Evolutionary conservation across 2,888 invertebrate genomes (phyloP).

Genomic region (Meteorus cinctellus): DNA sequence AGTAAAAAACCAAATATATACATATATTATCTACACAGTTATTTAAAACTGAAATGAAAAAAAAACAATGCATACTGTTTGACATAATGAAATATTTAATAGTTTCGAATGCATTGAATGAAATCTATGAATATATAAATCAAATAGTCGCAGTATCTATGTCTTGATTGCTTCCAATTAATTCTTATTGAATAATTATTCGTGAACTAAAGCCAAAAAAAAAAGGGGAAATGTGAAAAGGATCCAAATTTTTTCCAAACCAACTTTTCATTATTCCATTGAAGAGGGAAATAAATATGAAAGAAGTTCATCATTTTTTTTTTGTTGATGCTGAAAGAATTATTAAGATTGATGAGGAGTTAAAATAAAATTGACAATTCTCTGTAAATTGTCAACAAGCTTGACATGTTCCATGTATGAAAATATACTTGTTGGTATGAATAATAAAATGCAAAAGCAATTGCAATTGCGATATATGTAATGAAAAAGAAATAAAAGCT

Average conservation of each 20-base stretch:
- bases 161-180: background rate
- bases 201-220: background rate
- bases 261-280: too few relatives aligned
- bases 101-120: background rate
- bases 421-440: background rate
- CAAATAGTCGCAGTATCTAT: background rate
- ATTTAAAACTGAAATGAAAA: background rate
- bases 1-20: background rate
- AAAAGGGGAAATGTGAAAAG: too few relatives aligned
- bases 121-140: background rate
- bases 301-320: too few relatives aligned
- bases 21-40: background rate
- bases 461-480: slow-evolving; percentile 43
- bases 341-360: too few relatives aligned
- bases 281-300: too few relatives aligned
- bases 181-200: background rate
- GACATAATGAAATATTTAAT: background rate
- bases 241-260: too few relatives aligned
- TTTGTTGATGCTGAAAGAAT: too few relatives aligned
- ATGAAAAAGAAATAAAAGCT: slow-evolving; percentile 65
- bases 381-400: background rate
- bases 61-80: background rate
- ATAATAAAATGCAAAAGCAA: background rate
- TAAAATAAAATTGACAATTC: background rate
- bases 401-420: background rate